Conservation (phyloP, 2,113 vertebrate genomes). For the Hepsetus odoe region DNA sequence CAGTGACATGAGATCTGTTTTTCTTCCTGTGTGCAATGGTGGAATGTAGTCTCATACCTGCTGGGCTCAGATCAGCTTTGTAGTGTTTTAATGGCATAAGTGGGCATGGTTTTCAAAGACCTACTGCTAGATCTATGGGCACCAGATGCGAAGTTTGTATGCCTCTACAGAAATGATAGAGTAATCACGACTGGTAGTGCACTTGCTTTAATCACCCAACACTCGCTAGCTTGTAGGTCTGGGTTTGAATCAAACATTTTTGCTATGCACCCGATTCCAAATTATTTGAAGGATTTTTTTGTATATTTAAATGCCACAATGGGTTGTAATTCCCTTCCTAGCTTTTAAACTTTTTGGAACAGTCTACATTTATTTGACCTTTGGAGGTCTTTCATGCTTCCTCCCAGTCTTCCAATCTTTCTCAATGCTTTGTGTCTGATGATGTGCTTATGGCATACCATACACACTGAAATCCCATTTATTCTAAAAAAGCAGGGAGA, state of each 20-base stretch:
- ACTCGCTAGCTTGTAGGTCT: background rate
- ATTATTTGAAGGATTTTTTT: conserved; percentile 18
- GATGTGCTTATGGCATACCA: conserved; percentile 46
- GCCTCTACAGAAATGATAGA: conserved; percentile 3
- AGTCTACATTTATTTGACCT: background rate
- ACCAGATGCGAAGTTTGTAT: conserved; percentile 11
- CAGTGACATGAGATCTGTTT: conserved; percentile 5
- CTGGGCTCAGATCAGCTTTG: conserved; percentile 17
- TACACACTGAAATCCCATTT: conserved; percentile 36
- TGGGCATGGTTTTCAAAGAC: conserved; percentile 23
- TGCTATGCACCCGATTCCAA: background rate
- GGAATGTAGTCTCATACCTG: conserved; percentile 14
- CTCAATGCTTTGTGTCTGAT: conserved; percentile 39
- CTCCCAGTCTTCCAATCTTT: background rate
- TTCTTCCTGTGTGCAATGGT: background rate
- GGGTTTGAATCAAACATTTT: background rate
- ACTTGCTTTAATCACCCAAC: conserved; percentile 12
- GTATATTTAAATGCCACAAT: conserved; percentile 10
- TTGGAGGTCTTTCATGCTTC: conserved; percentile 5
- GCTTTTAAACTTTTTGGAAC: conserved; percentile 1
- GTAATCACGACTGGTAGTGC: conserved; percentile 6
- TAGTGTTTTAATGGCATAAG: conserved; percentile 14
- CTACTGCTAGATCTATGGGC: background rate
- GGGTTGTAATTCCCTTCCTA: conserved; percentile 17
- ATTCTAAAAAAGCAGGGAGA: conserved; percentile 50